phyloP scores from a whole-genome alignment of 2,888 invertebrate genomes.

The Caradrina clavipalpis region DNA sequence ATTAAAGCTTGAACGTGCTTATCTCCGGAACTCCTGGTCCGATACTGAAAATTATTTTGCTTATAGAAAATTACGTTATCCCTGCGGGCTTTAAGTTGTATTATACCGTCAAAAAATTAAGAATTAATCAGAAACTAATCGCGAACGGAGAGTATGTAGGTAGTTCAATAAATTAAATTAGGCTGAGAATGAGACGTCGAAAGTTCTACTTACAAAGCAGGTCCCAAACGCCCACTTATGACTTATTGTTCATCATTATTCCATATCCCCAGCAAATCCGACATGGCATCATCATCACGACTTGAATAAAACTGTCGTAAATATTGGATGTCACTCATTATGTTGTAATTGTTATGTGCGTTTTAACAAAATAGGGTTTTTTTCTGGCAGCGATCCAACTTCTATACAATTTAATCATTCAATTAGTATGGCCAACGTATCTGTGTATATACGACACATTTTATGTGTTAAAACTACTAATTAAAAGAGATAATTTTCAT shows the following conservation, averaged over 20 bases:
- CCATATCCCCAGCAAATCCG: background rate
- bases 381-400: constrained; percentile 36
- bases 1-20: no score
- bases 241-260: background rate
- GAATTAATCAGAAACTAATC: no score
- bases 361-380: background rate
- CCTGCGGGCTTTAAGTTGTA: no score
- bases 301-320: background rate
- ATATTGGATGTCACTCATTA: background rate
- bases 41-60: no score
- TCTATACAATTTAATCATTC: constrained; percentile 18
- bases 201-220: background rate
- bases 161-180: background rate
- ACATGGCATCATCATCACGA: background rate
- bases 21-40: no score
- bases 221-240: background rate
- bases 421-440: constrained; percentile 20
- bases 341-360: constrained; percentile 10
- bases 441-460: constrained; percentile 8
- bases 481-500: constrained; percentile 1
- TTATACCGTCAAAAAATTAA: no score
- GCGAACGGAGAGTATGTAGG: no score
- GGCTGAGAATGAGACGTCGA: background rate
- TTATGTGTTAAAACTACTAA: background rate
- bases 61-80: no score